phyloP scores from a whole-genome alignment of 2,113 vertebrate species.

The Burhinus bistriatus region DNA sequence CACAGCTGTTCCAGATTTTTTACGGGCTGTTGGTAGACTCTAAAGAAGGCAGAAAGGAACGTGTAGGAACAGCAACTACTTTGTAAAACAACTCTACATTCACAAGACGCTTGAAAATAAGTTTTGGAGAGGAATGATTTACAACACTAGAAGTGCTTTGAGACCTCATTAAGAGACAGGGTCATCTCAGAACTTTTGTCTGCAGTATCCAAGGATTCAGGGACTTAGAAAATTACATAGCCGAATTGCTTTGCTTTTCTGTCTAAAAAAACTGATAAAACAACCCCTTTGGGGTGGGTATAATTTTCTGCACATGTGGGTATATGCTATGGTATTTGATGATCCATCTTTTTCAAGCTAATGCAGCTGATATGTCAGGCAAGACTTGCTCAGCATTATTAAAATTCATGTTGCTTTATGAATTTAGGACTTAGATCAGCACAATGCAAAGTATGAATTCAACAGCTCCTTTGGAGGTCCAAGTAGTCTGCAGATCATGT shows the following conservation, averaged over 20 bases:
- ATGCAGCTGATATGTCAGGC: background rate
- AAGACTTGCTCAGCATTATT: background rate
- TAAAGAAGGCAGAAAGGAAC: background rate
- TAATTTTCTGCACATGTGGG: background rate
- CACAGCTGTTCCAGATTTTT: background rate
- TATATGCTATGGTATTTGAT: background rate
- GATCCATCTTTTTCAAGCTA: constrained; percentile 10
- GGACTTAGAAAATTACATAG: background rate
- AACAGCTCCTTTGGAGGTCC: background rate
- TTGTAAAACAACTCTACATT: background rate
- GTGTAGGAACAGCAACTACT: background rate
- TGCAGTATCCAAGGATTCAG: background rate
- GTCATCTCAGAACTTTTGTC: background rate
- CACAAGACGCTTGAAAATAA: background rate
- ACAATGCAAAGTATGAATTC: background rate
- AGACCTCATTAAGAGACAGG: background rate
- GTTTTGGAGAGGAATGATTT: background rate
- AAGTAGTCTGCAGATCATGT: background rate
- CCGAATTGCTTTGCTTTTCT: background rate
- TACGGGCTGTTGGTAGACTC: background rate
- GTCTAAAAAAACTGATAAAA: background rate
- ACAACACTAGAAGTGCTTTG: background rate
- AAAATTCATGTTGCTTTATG: background rate
- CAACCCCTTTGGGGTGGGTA: background rate
- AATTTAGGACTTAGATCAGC: background rate